Base-by-base conservation (phyloP, 1,140 invertebrate genomes). In the Campoletis sonorensis region DNA sequence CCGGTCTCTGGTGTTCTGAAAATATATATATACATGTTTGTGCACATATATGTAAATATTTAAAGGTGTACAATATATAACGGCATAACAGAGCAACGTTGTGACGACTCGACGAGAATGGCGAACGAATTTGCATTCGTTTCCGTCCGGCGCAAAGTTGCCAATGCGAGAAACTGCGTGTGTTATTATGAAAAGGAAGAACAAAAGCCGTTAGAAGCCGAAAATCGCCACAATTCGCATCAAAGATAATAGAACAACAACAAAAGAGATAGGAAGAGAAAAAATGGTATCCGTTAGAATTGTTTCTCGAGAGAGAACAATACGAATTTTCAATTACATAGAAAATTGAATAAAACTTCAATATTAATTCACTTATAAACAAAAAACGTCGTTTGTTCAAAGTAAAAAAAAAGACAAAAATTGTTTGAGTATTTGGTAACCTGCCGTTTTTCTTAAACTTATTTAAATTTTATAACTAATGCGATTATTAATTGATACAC, bases 61-160 rank as follows among this genome's bases (percentile, higher is more conserved):
- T 7, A 7, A 58, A n/a, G 61, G 51, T 8, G 51, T 54, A 54
- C 18, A 54, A 54, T 54, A 77, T 54, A 79, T 27, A 33, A 30
- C 54, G 54, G 27, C 40, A 51, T 16, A 64, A 79, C 76, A 45
- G 76, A 33, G 26, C 40, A 67, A 26, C 76, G 76, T 33, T 40
- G 76, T 58, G 72, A 15, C 72, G 72, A 75, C 16, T 58, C 76
- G 49, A 4, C 72, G 72, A 75, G 72, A 75, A 75, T 75, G 72
- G 72, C 72, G 72, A 75, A 75, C 40, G 58, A 79, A 79, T 79
- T 79, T 79, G 58, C 76, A 67, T 79, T 79, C 76, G 64, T 79
- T 79, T 79, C 76, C 76, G 76, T 64, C 40, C 58, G 58, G 76
- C 49, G 58, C 72, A 45, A 54, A 54, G 49, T 75, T 54, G 45